Evolutionary conservation across 1,140 invertebrate species (phyloP).

Genomic region (Chionoecetes opilio): DNA sequence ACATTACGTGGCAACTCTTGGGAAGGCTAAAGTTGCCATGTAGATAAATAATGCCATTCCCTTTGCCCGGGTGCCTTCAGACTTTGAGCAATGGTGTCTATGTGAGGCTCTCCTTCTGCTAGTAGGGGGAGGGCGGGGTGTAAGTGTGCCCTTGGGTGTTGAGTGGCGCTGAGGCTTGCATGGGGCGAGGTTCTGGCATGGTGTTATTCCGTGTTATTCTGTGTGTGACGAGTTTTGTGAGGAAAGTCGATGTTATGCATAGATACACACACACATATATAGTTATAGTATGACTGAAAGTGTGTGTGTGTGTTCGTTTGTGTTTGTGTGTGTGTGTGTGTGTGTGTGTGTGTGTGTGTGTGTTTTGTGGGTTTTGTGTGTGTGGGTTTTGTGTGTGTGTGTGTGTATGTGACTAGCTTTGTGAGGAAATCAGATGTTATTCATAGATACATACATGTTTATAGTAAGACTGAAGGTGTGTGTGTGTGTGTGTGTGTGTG

Average conservation of each 20-base stretch:
- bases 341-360: no score
- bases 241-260: no score
- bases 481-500: no score
- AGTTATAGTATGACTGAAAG: no score
- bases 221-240: background rate
- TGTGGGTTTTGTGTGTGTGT: no score
- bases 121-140: background rate
- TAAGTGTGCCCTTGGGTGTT: background rate
- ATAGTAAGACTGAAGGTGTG: no score
- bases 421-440: no score
- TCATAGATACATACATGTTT: no score
- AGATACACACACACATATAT: no score
- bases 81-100: background rate
- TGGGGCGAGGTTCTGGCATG: background rate
- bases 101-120: background rate
- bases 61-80: background rate
- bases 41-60: slow-evolving; percentile 15
- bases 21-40: background rate
- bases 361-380: no score
- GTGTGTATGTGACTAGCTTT: no score
- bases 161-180: background rate
- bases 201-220: background rate
- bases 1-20: slow-evolving; percentile 16
- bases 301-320: no score
- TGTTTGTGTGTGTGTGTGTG: background rate